Base-by-base conservation (phyloP, 1,140 invertebrate genomes). In the Caenorhabditis tropicalis region DNA sequence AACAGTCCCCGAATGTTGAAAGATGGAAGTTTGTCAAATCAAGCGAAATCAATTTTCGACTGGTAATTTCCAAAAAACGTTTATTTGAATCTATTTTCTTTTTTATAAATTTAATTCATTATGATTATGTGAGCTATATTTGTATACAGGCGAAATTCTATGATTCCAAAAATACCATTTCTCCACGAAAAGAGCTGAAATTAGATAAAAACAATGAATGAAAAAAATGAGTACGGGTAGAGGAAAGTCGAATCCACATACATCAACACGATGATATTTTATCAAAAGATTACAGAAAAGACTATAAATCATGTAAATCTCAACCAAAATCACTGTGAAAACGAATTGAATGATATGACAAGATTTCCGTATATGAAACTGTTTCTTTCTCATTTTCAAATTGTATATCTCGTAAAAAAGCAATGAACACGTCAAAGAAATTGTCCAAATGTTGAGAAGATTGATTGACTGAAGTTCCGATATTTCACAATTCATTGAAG, bases 1-100 rank as follows among this genome's bases (percentile, higher is more conserved):
- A 94, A 94, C 82, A 96, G 95, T 91, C 94, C 94, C 0, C 88
- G 88, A 51, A 86, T 92, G 24, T 89, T 87, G 33, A 49, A 74
- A 70, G 82, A 86, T 65, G 87, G 87, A 70, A 86, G 39, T n/a
- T 29, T 87, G 16, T 79, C 81, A 19, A 85, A 87, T 70, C 82
- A 51, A 53, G 43, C 84, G 21, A 82, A 81, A 81, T 83, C 81
- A 24, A 81, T 85, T 81, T 36, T 60, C 48, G 86, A 87, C 46
- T 86, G 81, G 84, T 86, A 58, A 82, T 9, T 56, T 56, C 24
- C 5, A 36, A 36, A 29, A 10, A 58, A 27, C 12, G 19, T 51
- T 19, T 51, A 51, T 51, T 51, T 15, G 48, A 51, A 51, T 51
- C 3, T 15, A 51, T 19, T 19, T 51, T 19, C 4, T n/a, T 3